Evolutionary conservation across 1,140 invertebrate species (phyloP).

Genomic region (Pristionchus pacificus): DNA sequence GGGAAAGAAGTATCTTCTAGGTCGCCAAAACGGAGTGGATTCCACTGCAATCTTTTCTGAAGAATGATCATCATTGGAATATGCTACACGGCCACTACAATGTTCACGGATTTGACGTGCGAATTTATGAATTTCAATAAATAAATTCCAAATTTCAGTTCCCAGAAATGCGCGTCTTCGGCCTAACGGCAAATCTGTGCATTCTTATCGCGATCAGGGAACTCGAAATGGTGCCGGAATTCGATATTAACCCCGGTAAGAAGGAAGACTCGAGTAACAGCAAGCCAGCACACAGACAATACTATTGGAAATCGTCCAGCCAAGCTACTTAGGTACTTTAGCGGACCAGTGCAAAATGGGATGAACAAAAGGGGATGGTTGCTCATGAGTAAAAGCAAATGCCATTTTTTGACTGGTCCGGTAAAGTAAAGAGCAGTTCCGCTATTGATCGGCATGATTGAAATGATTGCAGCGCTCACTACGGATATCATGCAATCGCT

Average conservation of each 20-base stretch:
- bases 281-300: too few relatives aligned
- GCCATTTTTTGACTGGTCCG: too few relatives aligned
- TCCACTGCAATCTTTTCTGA: not conserved
- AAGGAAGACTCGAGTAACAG: too few relatives aligned
- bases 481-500: not conserved
- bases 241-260: not conserved
- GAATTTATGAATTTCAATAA: too few relatives aligned
- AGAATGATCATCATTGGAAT: not conserved
- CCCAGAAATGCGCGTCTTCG: not conserved
- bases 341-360: too few relatives aligned
- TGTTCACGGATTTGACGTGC: not conserved
- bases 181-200: not conserved
- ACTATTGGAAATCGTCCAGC: too few relatives aligned
- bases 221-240: not conserved
- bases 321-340: too few relatives aligned
- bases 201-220: not conserved
- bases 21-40: not conserved
- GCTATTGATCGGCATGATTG: too few relatives aligned
- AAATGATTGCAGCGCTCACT: too few relatives aligned
- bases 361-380: too few relatives aligned
- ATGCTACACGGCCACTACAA: not conserved
- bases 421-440: too few relatives aligned
- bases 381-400: too few relatives aligned
- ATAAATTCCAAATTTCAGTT: not conserved
- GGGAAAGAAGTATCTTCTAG: not conserved